These are phyloP conservation scores for Poeciliopsis turrubarensis DNA, from an alignment of 2,113 vertebrate species.

Conservation along the genomic window DNA sequence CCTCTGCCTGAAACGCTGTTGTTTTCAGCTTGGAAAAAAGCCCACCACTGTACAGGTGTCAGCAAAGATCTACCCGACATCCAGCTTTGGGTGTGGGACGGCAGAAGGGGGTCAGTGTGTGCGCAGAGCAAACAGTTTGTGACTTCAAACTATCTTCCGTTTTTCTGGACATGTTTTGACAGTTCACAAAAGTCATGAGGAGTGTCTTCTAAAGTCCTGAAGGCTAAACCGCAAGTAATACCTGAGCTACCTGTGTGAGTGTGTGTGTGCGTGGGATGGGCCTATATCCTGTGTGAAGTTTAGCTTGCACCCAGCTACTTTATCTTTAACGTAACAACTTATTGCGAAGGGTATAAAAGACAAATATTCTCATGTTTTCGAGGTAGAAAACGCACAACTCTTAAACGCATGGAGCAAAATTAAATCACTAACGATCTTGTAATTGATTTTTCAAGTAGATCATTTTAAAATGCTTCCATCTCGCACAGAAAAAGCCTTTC, in stretches of 20 bases:
- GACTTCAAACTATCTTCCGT: slow-evolving; percentile 14
- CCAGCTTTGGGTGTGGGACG: neutral
- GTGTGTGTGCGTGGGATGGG: slow-evolving; percentile 28
- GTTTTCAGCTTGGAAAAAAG: slow-evolving; percentile 20
- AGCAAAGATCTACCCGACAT: slow-evolving; percentile 30
- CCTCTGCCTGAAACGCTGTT: slow-evolving; percentile 21
- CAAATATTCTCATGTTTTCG: neutral
- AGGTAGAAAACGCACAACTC: neutral
- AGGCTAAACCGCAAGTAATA: slow-evolving; percentile 61
- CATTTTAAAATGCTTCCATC: no score
- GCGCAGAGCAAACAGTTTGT: slow-evolving; percentile 4
- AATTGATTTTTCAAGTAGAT: no score
- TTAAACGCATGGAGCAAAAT: no score
- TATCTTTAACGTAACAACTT: slow-evolving; percentile 3
- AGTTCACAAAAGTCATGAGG: slow-evolving; percentile 58
- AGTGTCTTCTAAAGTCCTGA: slow-evolving; percentile 61
- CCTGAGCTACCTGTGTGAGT: slow-evolving; percentile 42
- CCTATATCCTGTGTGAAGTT: neutral
- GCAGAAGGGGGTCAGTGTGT: slow-evolving; percentile 26
- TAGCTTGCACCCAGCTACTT: slow-evolving; percentile 8
- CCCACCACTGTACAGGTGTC: slow-evolving; percentile 51
- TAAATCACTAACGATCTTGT: no score
- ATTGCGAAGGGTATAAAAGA: neutral
- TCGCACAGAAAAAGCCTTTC: no score
- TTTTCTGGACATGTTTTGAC: slow-evolving; percentile 68